Percentiles rank a stretch among this genome's conserved stretches.
Conservation (phyloP, 2,888 invertebrate genomes). For the Oscheius sp. region DNA sequence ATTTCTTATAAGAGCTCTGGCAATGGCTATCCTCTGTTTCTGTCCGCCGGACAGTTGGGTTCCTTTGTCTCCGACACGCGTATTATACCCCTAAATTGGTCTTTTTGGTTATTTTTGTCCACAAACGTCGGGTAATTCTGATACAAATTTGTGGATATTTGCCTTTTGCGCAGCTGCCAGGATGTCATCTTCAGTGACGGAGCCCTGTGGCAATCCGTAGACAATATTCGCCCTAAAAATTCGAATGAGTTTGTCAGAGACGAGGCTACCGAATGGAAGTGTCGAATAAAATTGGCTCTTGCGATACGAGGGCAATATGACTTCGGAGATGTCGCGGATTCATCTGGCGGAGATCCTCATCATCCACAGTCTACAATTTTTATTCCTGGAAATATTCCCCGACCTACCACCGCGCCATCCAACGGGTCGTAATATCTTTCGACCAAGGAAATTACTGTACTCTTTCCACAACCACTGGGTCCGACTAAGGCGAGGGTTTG, state of each 20-base stretch:
- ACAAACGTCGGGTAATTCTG: slow-evolving; percentile 72
- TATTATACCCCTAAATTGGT: slow-evolving; percentile 72
- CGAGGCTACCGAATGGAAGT: slow-evolving; percentile 65
- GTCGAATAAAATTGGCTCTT: slow-evolving; percentile 75
- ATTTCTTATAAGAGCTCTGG: slow-evolving; percentile 74
- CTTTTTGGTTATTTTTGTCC: background rate
- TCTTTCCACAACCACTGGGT: slow-evolving; percentile 75
- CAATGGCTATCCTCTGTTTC: slow-evolving; percentile 75
- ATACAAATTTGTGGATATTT: slow-evolving; percentile 75
- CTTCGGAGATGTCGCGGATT: slow-evolving; percentile 72
- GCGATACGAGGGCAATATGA: slow-evolving; percentile 74
- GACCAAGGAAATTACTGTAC: slow-evolving; percentile 76
- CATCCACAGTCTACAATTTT: slow-evolving; percentile 63
- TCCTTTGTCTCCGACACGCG: slow-evolving; percentile 75
- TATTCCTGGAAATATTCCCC: too few relatives aligned
- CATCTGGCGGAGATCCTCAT: slow-evolving; percentile 66
- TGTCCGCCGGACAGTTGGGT: slow-evolving; percentile 75
- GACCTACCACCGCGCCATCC: slow-evolving; percentile 76
- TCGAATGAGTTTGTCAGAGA: too few relatives aligned
- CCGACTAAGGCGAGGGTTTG: slow-evolving; percentile 75
- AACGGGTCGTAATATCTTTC: slow-evolving; percentile 87
- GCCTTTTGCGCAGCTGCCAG: slow-evolving; percentile 73
- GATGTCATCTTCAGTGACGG: slow-evolving; percentile 72
- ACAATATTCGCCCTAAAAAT: slow-evolving; percentile 55
- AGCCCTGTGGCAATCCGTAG: slow-evolving; percentile 63